These are phyloP conservation scores for Valencia hispanica DNA, from an alignment of 2,797 vertebrate genomes.

Conservation along the genomic window DNA sequence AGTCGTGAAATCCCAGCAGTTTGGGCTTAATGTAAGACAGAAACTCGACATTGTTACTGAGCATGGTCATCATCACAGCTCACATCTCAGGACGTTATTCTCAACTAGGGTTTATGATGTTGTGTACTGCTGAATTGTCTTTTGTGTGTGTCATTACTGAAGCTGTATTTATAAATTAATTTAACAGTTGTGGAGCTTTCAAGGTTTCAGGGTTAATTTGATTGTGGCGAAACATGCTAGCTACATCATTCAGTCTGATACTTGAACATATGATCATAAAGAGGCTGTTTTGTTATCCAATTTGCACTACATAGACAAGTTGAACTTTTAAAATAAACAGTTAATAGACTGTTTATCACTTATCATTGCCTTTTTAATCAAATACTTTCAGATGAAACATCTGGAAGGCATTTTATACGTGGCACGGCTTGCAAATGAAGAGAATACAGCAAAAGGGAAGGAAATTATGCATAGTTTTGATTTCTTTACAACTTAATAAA, in stretches of 20 bases:
- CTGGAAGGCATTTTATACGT: neutral
- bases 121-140: constrained; percentile 1
- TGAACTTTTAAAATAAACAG: neutral
- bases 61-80: neutral
- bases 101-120: constrained; percentile 1
- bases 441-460: neutral
- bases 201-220: neutral
- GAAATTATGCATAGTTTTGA: too few species aligned
- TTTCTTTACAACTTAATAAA: neutral
- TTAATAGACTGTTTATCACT: neutral
- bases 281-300: neutral
- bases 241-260: neutral
- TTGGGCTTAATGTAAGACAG: constrained; percentile 59
- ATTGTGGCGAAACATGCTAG: neutral
- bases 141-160: neutral
- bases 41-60: constrained; percentile 32
- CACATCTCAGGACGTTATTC: constrained; percentile 17
- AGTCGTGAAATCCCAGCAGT: constrained; percentile 49
- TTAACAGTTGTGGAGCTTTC: neutral
- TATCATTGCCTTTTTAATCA: neutral
- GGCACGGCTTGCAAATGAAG: neutral
- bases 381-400: neutral
- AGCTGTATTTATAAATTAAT: neutral
- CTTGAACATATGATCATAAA: neutral
- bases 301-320: neutral